Conservation (phyloP, 1,140 invertebrate species). For the Linepithema humile region DNA sequence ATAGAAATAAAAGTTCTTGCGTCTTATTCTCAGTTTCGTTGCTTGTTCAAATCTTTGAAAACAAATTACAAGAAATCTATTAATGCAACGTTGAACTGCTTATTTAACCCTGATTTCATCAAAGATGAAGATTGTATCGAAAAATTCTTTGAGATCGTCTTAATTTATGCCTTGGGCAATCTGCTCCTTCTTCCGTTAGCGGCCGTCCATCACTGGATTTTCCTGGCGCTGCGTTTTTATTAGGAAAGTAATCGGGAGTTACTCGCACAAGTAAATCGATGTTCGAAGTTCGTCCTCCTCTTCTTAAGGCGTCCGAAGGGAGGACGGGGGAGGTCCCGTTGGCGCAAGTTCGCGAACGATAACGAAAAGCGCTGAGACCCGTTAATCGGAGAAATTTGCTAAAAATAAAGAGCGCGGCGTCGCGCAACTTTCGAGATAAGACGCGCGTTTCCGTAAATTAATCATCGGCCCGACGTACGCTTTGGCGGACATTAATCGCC, state of each 20-base stretch:
- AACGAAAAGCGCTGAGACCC: conserved; percentile 68
- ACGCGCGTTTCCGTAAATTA: conserved; percentile 68
- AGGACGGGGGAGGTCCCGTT: conserved; percentile 5
- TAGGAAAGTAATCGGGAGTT: conserved; percentile 54
- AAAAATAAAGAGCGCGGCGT: conserved; percentile 40
- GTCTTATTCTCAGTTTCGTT: not conserved
- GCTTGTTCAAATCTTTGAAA: not conserved
- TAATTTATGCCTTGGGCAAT: conserved; percentile 46
- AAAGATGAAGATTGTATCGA: not conserved
- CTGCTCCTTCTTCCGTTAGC: conserved; percentile 40
- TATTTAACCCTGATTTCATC: not conserved
- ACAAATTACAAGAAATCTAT: too few relatives aligned
- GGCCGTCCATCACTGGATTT: conserved; percentile 56
- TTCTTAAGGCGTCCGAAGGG: not conserved
- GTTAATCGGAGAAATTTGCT: conserved; percentile 68
- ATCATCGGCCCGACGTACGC: conserved; percentile 51
- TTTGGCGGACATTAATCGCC: conserved; percentile 63
- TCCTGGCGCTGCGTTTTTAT: conserved; percentile 54
- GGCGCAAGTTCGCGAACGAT: conserved; percentile 46
- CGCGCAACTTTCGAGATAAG: conserved; percentile 65
- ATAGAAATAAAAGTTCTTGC: not conserved
- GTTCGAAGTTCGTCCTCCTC: conserved; percentile 39
- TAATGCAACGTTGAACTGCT: too few relatives aligned
- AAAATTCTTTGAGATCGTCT: conserved; percentile 4
- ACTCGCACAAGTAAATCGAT: conserved; percentile 43